Base-by-base conservation (phyloP, 2,888 invertebrate species). In the Ischnura elegans region DNA sequence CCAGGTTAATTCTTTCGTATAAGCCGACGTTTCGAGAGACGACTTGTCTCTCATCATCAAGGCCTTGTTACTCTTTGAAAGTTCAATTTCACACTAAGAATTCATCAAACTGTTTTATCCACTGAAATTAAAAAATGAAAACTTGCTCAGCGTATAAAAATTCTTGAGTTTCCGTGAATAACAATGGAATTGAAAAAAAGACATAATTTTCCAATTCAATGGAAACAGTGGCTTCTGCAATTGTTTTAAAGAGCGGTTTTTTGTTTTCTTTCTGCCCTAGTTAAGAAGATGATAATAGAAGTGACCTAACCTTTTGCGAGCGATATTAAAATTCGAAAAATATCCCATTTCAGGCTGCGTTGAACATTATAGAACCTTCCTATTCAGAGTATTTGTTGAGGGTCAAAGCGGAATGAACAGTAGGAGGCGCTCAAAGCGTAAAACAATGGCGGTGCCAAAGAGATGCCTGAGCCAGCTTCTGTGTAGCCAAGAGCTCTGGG, bases 221-320 rank as follows among this genome's bases (percentile, higher is more conserved):
- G 13, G 5, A 8, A n/a, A 36, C 16, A 36, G 16, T 36, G 36
- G 36, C 36, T n/a, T 36, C 76, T 36, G 76, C 76, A 76, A 76
- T 36, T 36, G 0, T 1, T 36, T 36, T 29, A 8, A 36, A 36
- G 76, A 36, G 36, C 16, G 2, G 2, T 29, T 36, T 29, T 76
- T 36, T 76, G 10, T 76, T 13, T 76, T 36, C n/a, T 61, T 19
- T 25, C 21, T 61, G 6, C 76, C 10, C 2, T 8, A 25, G 76
- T 76, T 76, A 76, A 76, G 76, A 36, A 76, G 36, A 76, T 76
- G 36, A 76, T 76, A 76, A 76, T 76, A 76, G n/a, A n/a, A n/a
- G 76, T 36, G 76, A 16, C 76, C 36, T 29, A 76, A 76, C 29
- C 76, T 16, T 76, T 76, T 76, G 29, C 36, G 76, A 36, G 16